phyloP scores from a whole-genome alignment of 2,113 vertebrate species.

The Spea multiplicata region DNA sequence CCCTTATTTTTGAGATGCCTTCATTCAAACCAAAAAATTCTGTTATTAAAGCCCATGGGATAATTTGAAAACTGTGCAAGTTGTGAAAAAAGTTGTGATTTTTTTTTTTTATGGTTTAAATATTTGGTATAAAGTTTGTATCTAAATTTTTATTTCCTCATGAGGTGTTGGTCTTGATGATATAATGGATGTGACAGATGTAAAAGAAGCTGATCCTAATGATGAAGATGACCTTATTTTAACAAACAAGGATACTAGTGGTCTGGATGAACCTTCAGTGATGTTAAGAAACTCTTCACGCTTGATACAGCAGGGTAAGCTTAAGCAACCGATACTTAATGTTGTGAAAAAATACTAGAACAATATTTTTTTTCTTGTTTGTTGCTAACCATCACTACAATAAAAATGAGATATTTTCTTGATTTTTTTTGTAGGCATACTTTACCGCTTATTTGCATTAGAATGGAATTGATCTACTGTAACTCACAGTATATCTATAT shows the following conservation, averaged over 20 bases:
- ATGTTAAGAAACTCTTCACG: constrained; percentile 75
- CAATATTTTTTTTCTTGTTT: no score
- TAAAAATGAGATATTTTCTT: no score
- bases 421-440: no score
- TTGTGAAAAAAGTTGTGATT: no score
- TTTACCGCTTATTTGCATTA: no score
- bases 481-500: no score
- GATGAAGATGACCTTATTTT: constrained; percentile 72
- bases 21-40: no score
- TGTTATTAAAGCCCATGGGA: neutral
- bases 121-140: neutral
- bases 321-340: no score
- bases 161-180: constrained; percentile 76
- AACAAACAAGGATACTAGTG: constrained; percentile 67
- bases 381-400: no score
- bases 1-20: no score
- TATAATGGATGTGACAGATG: constrained; percentile 75
- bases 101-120: neutral
- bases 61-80: neutral
- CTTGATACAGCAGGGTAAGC: constrained; percentile 77
- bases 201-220: constrained; percentile 72
- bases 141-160: constrained; percentile 51
- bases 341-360: no score
- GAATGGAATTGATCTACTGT: no score
- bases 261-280: constrained; percentile 65